Evolutionary conservation across 2,113 vertebrate genomes (phyloP).

Genomic region (Zosterops japonicus): DNA sequence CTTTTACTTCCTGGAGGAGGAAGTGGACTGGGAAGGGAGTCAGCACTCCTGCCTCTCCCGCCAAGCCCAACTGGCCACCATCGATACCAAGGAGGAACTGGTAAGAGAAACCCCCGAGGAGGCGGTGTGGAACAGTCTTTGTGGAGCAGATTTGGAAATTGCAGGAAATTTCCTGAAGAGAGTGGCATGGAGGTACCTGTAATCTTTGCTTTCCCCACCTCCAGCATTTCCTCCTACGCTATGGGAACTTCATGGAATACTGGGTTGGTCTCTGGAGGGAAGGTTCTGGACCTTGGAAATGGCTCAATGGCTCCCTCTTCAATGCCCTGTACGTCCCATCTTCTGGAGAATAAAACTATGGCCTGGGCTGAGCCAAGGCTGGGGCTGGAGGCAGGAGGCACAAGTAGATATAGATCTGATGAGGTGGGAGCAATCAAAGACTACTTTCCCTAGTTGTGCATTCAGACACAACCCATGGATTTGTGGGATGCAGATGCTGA

Average conservation of each 20-base stretch:
- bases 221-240: neutral
- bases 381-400: neutral
- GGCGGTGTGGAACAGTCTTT: fast-evolving
- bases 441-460: neutral
- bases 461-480: neutral
- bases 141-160: neutral
- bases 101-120: neutral
- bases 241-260: neutral
- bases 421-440: neutral
- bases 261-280: neutral
- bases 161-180: neutral
- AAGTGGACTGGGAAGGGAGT: neutral
- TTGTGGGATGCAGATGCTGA: neutral
- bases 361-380: neutral
- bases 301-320: neutral
- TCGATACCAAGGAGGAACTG: neutral
- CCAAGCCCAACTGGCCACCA: neutral
- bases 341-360: neutral
- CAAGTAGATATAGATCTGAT: neutral
- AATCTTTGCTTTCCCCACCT: neutral
- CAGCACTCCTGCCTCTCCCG: neutral
- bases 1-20: neutral
- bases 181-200: fast-evolving
- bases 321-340: neutral
- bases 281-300: neutral